Evolutionary conservation across 2,797 vertebrate species (phyloP).

Genomic region (Carcharodon carcharias): DNA sequence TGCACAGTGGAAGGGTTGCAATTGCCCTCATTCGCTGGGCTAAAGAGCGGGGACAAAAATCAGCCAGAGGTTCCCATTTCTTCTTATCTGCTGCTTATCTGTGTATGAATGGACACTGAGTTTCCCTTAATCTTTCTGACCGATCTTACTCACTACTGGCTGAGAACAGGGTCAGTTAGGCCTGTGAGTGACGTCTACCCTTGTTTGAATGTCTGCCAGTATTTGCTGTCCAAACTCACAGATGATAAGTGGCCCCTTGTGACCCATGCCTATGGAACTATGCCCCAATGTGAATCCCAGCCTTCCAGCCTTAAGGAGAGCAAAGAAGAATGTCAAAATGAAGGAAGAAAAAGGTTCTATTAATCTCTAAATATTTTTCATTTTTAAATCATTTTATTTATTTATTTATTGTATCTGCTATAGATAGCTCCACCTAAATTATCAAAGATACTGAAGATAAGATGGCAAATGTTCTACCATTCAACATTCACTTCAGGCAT

Average conservation of each 20-base stretch:
- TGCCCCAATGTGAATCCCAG: neutral
- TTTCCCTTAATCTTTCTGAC: neutral
- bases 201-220: neutral
- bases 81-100: neutral
- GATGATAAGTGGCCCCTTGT: neutral
- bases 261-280: neutral
- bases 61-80: neutral
- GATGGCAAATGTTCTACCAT: neutral
- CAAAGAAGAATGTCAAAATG: neutral
- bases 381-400: neutral
- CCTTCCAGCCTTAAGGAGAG: neutral
- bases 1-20: neutral
- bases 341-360: neutral
- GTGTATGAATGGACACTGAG: neutral
- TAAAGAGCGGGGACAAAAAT: neutral
- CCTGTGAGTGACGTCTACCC: neutral
- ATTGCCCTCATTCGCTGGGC: neutral
- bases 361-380: neutral
- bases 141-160: neutral
- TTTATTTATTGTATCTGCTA: neutral
- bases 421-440: neutral
- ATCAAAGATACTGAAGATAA: neutral
- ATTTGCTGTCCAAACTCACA: neutral
- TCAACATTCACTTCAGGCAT: neutral
- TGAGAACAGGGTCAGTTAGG: neutral